These are phyloP conservation scores for Cheilosia impressa DNA, from an alignment of 2,888 invertebrate species.

Conservation along the genomic window DNA sequence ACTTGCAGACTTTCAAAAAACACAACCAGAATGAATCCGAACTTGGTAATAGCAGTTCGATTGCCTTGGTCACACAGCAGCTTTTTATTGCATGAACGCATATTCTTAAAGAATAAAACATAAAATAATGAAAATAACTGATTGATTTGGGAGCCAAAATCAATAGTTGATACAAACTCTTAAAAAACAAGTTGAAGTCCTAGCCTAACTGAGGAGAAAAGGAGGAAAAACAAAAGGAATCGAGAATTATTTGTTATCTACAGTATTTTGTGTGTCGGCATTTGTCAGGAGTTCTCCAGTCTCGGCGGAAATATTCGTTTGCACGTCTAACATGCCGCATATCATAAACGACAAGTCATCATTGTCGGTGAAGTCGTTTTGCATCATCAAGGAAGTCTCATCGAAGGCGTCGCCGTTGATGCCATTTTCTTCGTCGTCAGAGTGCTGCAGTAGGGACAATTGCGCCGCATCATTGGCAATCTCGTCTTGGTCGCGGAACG, in stretches of 20 bases:
- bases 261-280: constrained; percentile 32
- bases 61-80: constrained; percentile 14
- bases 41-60: not conserved
- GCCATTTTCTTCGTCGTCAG: constrained; percentile 42
- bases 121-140: constrained; percentile 30
- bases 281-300: constrained; percentile 24
- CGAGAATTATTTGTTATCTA: constrained; percentile 62
- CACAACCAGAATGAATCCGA: not conserved
- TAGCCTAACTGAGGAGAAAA: constrained; percentile 22
- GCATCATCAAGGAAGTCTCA: constrained; percentile 59
- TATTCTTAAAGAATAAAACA: constrained; percentile 45
- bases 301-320: constrained; percentile 53
- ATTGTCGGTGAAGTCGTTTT: constrained; percentile 62
- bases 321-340: constrained; percentile 79
- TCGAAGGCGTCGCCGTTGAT: constrained; percentile 11
- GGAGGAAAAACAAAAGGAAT: not conserved
- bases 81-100: constrained; percentile 11
- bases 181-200: constrained; percentile 5
- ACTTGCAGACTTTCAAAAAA: not conserved
- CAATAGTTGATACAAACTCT: constrained; percentile 2
- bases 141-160: constrained; percentile 9
- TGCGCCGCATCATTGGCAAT: constrained; percentile 38
- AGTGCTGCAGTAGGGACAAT: constrained; percentile 50
- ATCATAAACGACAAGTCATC: constrained; percentile 80
- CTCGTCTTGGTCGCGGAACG: constrained; percentile 41